phyloP scores from a whole-genome alignment of 1,140 invertebrate species.

The Zaprionus ghesquierei region DNA sequence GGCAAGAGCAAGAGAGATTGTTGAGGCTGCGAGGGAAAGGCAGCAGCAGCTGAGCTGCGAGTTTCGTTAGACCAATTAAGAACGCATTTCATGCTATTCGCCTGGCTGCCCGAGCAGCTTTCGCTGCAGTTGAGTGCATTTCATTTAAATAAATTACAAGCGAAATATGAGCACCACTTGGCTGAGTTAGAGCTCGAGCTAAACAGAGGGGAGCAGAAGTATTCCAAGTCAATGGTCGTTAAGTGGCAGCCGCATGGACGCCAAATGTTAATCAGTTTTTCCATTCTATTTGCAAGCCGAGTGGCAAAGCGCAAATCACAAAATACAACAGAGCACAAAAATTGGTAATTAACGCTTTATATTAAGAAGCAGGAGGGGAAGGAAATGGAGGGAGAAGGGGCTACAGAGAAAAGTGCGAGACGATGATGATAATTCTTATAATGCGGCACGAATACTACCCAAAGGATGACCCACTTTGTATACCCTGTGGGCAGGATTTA shows the following conservation, averaged over 20 bases:
- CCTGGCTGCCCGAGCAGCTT: conserved; percentile 35
- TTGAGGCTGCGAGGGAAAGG: background rate
- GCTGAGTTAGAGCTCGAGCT: background rate
- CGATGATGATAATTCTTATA: background rate
- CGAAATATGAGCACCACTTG: conserved; percentile 62
- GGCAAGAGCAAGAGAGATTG: background rate
- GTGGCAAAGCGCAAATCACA: conserved; percentile 58
- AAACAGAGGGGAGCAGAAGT: background rate
- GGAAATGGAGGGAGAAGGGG: background rate
- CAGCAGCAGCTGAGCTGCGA: conserved; percentile 27
- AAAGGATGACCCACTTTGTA: background rate
- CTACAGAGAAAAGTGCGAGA: background rate
- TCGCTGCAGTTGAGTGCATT: conserved; percentile 74
- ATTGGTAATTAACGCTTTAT: conserved; percentile 62
- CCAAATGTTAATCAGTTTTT: conserved; percentile 70
- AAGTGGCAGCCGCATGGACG: conserved; percentile 33
- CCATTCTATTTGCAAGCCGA: conserved; percentile 38
- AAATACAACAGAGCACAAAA: conserved; percentile 63
- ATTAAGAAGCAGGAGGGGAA: background rate
- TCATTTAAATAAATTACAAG: conserved; percentile 79
- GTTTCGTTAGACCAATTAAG: conserved; percentile 64
- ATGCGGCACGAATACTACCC: background rate
- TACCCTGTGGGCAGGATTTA: background rate
- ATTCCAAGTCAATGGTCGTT: conserved; percentile 41
- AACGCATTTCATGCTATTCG: conserved; percentile 69